These are phyloP conservation scores for Portunus trituberculatus DNA, from an alignment of 1,140 invertebrate species.

Conservation along the genomic window DNA sequence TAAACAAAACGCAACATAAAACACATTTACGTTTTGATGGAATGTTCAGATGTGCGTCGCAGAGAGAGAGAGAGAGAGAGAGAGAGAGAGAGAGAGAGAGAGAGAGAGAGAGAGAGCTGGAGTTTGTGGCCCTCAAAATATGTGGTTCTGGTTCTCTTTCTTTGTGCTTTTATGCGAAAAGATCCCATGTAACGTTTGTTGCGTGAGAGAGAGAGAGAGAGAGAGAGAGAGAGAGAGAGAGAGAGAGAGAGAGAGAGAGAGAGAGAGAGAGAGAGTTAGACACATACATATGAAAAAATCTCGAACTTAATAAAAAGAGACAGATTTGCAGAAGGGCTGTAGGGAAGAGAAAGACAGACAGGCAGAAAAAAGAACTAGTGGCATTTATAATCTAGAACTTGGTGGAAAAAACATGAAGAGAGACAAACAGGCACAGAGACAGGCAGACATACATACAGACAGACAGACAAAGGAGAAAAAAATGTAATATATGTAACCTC, in stretches of 20 bases:
- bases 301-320: neutral
- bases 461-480: neutral
- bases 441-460: neutral
- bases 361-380: neutral
- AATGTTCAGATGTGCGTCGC: no score
- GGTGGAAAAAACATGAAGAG: neutral
- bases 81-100: no score
- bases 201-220: neutral
- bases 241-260: neutral
- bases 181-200: no score
- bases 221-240: neutral
- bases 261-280: neutral
- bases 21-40: no score
- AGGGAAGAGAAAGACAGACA: neutral
- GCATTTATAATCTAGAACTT: no score
- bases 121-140: no score
- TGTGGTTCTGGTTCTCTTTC: no score
- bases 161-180: no score
- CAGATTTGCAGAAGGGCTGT: neutral
- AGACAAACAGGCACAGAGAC: neutral
- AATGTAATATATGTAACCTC: neutral
- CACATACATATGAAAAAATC: neutral
- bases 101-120: no score
- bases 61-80: no score
- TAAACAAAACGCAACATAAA: no score